phyloP scores from a whole-genome alignment of 2,888 invertebrate species.

The Aelia acuminata region DNA sequence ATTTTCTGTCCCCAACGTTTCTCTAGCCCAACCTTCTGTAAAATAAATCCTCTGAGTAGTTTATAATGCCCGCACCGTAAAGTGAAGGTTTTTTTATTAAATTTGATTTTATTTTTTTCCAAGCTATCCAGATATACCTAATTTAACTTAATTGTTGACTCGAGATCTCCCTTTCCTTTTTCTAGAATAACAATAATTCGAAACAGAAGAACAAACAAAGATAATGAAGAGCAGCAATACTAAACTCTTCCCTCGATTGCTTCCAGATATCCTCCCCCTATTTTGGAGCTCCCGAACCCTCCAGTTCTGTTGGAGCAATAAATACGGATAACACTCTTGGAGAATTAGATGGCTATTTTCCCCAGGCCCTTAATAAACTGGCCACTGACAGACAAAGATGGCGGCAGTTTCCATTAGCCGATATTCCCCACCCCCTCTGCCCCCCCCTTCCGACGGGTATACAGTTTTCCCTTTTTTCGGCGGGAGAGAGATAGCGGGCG shows the following conservation, averaged over 20 bases:
- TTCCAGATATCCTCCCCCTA: not conserved
- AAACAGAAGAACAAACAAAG: not conserved
- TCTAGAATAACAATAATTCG: not conserved
- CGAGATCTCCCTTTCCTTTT: not conserved
- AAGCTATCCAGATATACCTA: too few relatives aligned
- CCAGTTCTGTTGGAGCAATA: conserved; percentile 22
- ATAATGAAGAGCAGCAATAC: not conserved
- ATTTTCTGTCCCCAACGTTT: too few relatives aligned
- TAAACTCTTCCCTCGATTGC: not conserved
- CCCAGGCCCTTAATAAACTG: conserved; percentile 26
- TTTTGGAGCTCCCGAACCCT: conserved; percentile 3
- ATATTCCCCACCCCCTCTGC: conserved; percentile 75
- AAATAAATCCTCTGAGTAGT: too few relatives aligned
- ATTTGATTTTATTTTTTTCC: too few relatives aligned
- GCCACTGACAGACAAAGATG: conserved; percentile 46
- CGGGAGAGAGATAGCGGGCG: conserved; percentile 70
- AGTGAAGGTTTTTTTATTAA: too few relatives aligned
- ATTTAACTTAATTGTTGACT: too few relatives aligned
- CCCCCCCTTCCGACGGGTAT: conserved; percentile 87
- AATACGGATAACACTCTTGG: conserved; percentile 40
- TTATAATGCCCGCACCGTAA: too few relatives aligned
- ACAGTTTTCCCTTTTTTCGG: conserved; percentile 81
- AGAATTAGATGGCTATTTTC: conserved; percentile 41
- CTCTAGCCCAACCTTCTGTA: too few relatives aligned
- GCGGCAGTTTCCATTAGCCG: conserved; percentile 73